These are phyloP conservation scores for Bombus waltoni DNA, from an alignment of 1,140 invertebrate genomes.

Conservation along the genomic window DNA sequence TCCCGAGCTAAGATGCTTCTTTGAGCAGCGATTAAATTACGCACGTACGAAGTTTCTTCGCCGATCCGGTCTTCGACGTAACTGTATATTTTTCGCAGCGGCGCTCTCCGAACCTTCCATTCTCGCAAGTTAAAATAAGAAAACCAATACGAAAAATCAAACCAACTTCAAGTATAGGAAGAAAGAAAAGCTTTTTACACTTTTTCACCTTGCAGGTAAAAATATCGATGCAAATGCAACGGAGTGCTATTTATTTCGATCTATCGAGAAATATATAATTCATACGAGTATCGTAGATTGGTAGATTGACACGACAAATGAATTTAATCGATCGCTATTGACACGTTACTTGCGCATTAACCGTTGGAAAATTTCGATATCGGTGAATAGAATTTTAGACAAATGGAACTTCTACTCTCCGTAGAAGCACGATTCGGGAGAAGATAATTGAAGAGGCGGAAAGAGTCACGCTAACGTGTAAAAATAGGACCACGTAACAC, in stretches of 20 bases:
- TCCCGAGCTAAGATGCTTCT: neutral
- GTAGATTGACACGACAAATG: neutral
- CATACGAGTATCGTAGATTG: too few species aligned
- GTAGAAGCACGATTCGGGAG: neutral
- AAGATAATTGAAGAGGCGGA: neutral
- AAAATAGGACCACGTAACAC: neutral
- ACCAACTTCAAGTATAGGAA: too few species aligned
- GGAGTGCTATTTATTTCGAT: neutral
- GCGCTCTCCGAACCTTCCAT: neutral
- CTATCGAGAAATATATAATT: too few species aligned
- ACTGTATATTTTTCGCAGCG: slow-evolving; percentile 21
- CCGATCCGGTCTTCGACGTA: neutral
- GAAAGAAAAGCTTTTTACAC: neutral
- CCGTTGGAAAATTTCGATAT: neutral
- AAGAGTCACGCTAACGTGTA: neutral
- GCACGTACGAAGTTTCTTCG: neutral
- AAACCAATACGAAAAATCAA: neutral
- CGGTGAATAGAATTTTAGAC: neutral
- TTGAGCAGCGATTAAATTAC: neutral
- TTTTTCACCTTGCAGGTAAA: neutral
- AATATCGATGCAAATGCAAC: neutral
- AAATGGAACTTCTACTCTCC: neutral
- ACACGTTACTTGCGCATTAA: too few species aligned
- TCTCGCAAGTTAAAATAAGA: neutral
- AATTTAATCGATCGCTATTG: neutral